phyloP scores from a whole-genome alignment of 2,113 vertebrate genomes.

The Cyrtonyx montezumae region DNA sequence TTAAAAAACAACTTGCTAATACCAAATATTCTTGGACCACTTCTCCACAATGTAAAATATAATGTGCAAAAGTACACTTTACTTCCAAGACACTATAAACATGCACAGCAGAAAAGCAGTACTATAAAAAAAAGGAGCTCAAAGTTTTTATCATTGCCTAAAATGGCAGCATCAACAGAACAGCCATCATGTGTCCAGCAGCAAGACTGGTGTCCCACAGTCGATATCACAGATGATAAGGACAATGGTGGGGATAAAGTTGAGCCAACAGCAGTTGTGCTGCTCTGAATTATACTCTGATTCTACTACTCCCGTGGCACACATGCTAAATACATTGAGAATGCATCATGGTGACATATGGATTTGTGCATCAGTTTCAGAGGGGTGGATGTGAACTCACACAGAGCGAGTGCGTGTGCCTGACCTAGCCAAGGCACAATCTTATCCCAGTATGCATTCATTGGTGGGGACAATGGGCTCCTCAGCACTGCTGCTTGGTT shows the following conservation, averaged over 20 bases:
- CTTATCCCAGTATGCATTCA: neutral
- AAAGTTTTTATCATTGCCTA: neutral
- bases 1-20: slow-evolving; percentile 40
- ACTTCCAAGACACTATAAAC: slow-evolving; percentile 24
- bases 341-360: neutral
- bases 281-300: neutral
- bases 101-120: neutral
- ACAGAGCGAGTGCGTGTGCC: neutral
- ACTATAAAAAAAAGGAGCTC: neutral
- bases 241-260: neutral
- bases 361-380: neutral
- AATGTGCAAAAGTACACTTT: slow-evolving; percentile 4
- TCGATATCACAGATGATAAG: neutral
- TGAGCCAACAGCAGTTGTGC: neutral
- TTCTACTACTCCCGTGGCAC: neutral
- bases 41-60: slow-evolving; percentile 16
- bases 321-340: slow-evolving; percentile 9
- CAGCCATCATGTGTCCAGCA: neutral
- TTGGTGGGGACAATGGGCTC: neutral
- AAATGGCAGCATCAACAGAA: neutral
- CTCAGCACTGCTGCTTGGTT: rapidly evolving
- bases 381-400: neutral
- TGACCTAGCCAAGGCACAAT: neutral
- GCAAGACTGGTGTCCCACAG: neutral
- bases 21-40: slow-evolving; percentile 43